Evolutionary conservation across 2,113 vertebrate species (phyloP), one percentile per base, ranked within the genome.

Genomic region (Neolamprologus sp.): DNA sequence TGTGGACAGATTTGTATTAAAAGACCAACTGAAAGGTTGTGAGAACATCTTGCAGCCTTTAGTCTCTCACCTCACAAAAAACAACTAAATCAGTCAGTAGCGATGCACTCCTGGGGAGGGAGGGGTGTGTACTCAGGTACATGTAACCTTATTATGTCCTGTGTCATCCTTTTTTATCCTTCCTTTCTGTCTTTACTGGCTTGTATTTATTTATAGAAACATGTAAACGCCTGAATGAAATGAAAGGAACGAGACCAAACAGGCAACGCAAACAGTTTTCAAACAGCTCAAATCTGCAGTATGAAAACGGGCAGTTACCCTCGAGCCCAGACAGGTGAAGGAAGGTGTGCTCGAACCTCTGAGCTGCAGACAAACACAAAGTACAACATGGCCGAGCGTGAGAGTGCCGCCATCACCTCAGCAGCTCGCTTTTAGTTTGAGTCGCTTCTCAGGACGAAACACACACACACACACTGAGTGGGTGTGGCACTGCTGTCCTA

Each of bases 401-500:
- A 60, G 28, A 19, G 58, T 4, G 4, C 57, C 3, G 14, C 57
- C 57, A 60, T 63, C 26, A 17, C 10, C 19, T n/a, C 60, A 68
- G 2, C n/a, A 58, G 26, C 7, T 58, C 8, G 26, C 35, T 9
- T 71, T 42, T 1, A 40, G 35, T 65, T 13, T 14, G 35, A 71
- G 35, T 40, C 1, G 28, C 60, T 21, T 6, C 42, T 65, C 79
- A 47, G 21, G n/a, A 42, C 2, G 14, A 37, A 54, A 45, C 21
- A 2, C 51, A 53, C 58, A 35, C 33, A 35, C 49, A 23, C 53
- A 13, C 30, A 2, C 17, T 8, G 26, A 63, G 28, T 51, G 42
- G 87, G 88, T 49, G 87, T 81, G 75, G 78, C 3, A 3, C 21
- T 26, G 13, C 21, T 37, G 63, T 82, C 35, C 30, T 90, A 87